Conservation (phyloP, 2,888 invertebrate species). For the Autographa pulchrina region DNA sequence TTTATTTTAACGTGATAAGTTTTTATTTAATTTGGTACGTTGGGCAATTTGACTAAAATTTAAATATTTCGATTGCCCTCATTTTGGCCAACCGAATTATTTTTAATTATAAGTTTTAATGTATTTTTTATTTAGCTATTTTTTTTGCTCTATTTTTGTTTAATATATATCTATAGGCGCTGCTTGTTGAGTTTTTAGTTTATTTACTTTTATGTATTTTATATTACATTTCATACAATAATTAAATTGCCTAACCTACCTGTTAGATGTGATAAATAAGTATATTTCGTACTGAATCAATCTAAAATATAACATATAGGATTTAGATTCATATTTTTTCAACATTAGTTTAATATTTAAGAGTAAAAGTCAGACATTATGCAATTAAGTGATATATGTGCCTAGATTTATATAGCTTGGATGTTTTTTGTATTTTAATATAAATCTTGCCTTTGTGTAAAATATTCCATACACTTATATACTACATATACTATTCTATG, state of each 20-base stretch:
- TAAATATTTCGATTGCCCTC: not conserved
- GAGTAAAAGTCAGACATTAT: constrained; percentile 46
- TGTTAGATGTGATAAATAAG: not conserved
- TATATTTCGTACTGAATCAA: constrained; percentile 12
- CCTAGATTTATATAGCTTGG: constrained; percentile 32
- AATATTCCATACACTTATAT: constrained; percentile 26
- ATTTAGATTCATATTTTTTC: constrained; percentile 17
- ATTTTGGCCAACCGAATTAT: not conserved
- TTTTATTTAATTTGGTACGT: constrained; percentile 7
- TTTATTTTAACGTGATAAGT: constrained; percentile 8
- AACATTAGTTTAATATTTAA: constrained; percentile 34
- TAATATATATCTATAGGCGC: not conserved
- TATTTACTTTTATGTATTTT: not conserved
- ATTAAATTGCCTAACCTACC: constrained; percentile 22
- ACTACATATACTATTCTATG: constrained; percentile 48
- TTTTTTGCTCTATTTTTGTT: not conserved
- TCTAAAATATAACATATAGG: constrained; percentile 12
- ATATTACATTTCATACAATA: not conserved
- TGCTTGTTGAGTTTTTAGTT: not conserved
- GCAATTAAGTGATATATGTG: constrained; percentile 52
- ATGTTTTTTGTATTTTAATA: constrained; percentile 38
- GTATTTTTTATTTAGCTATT: not conserved
- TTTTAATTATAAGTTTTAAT: not conserved
- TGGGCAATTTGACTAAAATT: constrained; percentile 30
- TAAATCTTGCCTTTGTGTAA: constrained; percentile 48